Conservation (phyloP, 2,113 vertebrate species). For the Nesoenas mayeri region DNA sequence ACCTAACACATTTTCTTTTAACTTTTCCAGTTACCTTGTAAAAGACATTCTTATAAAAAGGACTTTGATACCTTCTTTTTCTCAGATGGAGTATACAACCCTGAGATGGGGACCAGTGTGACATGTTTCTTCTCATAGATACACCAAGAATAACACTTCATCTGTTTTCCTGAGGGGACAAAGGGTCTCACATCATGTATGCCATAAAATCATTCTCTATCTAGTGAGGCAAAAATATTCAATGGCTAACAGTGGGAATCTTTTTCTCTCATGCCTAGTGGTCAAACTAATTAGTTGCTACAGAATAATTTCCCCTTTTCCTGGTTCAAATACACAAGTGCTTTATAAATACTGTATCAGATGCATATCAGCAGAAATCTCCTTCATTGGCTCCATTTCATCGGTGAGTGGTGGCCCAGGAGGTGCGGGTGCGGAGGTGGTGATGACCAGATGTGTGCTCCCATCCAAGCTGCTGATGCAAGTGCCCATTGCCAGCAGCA, state of each 20-base stretch:
- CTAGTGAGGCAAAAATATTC: neutral
- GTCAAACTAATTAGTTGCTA: neutral
- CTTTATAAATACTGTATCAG: neutral
- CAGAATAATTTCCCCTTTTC: neutral
- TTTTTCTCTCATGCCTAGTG: neutral
- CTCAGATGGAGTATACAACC: neutral
- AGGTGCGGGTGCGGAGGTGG: neutral
- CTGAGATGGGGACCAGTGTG: neutral
- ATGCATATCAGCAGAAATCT: neutral
- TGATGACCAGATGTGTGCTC: neutral
- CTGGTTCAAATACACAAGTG: neutral
- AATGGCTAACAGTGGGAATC: neutral
- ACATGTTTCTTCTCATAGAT: neutral
- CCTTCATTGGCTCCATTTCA: neutral
- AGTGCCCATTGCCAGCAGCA: too few relatives aligned
- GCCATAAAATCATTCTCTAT: neutral
- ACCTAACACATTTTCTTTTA: neutral
- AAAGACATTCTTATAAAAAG: neutral
- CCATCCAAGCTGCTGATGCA: rapidly evolving
- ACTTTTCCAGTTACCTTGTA: neutral
- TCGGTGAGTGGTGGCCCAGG: neutral
- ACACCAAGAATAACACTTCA: neutral
- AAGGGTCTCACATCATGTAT: neutral
- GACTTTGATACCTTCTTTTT: neutral
- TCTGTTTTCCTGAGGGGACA: neutral